These are phyloP conservation scores for Murina feae DNA, from an alignment of 2,113 vertebrate genomes.

Conservation along the genomic window DNA sequence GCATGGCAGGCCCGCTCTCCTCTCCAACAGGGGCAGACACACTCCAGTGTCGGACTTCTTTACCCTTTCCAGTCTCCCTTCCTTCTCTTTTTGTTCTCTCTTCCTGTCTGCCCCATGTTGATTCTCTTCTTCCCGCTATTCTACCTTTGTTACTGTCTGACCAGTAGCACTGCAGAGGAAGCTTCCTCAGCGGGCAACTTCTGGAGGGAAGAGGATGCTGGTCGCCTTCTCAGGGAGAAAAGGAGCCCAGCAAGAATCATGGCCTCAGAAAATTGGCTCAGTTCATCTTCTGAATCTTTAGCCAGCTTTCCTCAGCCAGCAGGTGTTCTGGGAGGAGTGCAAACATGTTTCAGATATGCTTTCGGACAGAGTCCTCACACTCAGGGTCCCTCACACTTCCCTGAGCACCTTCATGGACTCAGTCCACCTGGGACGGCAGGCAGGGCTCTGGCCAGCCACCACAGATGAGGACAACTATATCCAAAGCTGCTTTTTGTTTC, in stretches of 20 bases:
- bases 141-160: background rate
- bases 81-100: background rate
- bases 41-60: background rate
- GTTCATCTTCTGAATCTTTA: background rate
- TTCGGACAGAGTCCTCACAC: background rate
- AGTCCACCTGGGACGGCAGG: background rate
- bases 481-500: background rate
- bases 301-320: background rate
- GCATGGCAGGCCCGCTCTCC: background rate
- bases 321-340: background rate
- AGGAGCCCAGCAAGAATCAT: background rate
- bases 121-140: background rate
- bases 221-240: background rate
- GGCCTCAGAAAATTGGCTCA: background rate
- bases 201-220: background rate
- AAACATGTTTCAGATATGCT: background rate
- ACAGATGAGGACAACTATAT: background rate
- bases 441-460: background rate
- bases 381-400: background rate
- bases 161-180: background rate
- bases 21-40: background rate
- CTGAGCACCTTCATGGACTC: background rate
- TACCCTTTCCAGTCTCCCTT: background rate
- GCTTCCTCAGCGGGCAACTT: background rate
- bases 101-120: background rate